phyloP scores from a whole-genome alignment of 2,888 invertebrate species.

The Linyphia triangularis region DNA sequence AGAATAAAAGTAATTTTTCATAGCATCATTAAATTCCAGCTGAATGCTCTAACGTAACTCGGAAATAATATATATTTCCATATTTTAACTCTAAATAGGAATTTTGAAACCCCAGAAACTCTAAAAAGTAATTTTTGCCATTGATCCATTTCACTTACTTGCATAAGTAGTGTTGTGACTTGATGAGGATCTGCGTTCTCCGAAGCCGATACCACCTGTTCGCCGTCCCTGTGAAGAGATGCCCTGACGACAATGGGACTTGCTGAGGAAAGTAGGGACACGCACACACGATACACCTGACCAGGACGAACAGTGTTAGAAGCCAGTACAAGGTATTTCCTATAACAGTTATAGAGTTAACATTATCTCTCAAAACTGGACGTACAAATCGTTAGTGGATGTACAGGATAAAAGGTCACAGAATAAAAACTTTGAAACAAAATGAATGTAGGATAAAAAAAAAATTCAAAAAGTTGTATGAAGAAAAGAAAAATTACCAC shows the following conservation, averaged over 20 bases:
- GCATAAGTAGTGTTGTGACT: conserved; percentile 92
- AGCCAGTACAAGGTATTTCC: conserved; percentile 79
- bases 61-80: too few relatives aligned
- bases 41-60: too few relatives aligned
- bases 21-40: too few relatives aligned
- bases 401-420: background rate
- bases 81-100: too few relatives aligned
- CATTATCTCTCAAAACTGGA: too few relatives aligned
- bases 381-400: background rate
- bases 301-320: conserved; percentile 94
- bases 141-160: conserved; percentile 84
- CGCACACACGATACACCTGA: conserved; percentile 92
- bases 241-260: conserved; percentile 91
- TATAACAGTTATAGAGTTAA: background rate
- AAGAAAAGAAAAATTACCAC: too few relatives aligned
- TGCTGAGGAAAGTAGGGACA: conserved; percentile 88
- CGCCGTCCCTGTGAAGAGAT: conserved; percentile 92
- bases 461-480: too few relatives aligned
- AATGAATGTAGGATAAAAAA: too few relatives aligned
- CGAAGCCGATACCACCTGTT: conserved; percentile 90
- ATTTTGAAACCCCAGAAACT: too few relatives aligned
- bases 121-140: too few relatives aligned
- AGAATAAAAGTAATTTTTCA: too few relatives aligned
- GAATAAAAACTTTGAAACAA: background rate
- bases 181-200: conserved; percentile 91